phyloP scores from a whole-genome alignment of 2,113 vertebrate species.

The Elephantulus edwardii region DNA sequence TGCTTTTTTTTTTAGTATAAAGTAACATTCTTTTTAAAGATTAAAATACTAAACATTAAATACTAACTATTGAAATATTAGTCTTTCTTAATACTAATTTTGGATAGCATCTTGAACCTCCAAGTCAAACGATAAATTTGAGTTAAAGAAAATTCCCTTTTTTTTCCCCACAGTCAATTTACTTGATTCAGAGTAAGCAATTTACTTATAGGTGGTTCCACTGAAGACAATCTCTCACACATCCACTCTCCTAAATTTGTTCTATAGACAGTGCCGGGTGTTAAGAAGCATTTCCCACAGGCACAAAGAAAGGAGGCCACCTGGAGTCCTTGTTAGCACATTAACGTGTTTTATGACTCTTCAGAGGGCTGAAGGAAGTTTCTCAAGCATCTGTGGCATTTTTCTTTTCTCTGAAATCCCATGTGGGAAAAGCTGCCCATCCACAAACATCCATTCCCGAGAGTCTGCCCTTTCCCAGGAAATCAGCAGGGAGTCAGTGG shows the following conservation, averaged over 20 bases:
- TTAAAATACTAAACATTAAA: too few relatives aligned
- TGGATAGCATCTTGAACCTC: slow-evolving; percentile 27
- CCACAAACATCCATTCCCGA: not conserved
- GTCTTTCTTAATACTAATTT: slow-evolving; percentile 7
- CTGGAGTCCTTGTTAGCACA: slow-evolving; percentile 1
- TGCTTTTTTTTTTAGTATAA: too few relatives aligned
- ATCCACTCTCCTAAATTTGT: not conserved
- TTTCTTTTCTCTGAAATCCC: not conserved
- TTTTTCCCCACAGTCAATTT: slow-evolving; percentile 15
- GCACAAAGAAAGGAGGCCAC: not conserved
- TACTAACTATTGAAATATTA: too few relatives aligned
- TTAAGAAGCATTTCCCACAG: not conserved
- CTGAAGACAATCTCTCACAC: slow-evolving; percentile 41
- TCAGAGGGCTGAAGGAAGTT: not conserved
- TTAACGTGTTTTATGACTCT: slow-evolving; percentile 1
- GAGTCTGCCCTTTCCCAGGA: not conserved
- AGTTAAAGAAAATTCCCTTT: slow-evolving; percentile 39
- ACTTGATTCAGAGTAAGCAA: not conserved
- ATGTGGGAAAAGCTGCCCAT: not conserved
- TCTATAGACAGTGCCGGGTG: not conserved
- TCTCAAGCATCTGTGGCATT: not conserved
- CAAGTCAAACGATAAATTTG: slow-evolving; percentile 24
- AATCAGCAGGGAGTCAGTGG: not conserved
- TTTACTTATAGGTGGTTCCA: slow-evolving; percentile 21
- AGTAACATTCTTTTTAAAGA: too few relatives aligned